Conservation (phyloP, 2,113 vertebrate genomes). For the Felis chaus region DNA sequence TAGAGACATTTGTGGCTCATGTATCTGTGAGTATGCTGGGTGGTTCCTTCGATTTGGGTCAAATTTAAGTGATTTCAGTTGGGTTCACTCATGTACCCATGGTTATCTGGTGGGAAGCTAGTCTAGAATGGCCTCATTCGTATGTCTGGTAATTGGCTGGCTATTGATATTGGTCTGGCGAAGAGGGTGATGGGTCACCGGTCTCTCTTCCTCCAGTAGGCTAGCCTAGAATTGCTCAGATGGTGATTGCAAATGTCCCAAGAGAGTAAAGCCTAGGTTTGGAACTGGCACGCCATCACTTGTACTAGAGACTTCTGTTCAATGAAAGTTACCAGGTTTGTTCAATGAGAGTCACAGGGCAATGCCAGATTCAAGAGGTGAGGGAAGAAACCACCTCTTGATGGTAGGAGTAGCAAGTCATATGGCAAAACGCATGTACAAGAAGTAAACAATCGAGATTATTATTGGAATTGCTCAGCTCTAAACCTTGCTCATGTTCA, state of each 20-base stretch:
- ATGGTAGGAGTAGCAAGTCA: neutral
- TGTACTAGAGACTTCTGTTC: neutral
- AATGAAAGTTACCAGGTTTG: neutral
- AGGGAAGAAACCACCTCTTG: neutral
- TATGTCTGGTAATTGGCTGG: neutral
- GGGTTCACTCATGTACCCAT: neutral
- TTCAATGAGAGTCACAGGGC: neutral
- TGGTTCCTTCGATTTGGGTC: neutral
- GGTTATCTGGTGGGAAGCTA: neutral
- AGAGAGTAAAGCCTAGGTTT: neutral
- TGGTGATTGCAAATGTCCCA: neutral
- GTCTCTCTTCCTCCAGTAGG: neutral
- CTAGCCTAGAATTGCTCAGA: neutral
- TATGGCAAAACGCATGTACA: neutral
- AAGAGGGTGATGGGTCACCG: neutral
- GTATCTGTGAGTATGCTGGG: neutral
- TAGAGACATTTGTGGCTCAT: neutral
- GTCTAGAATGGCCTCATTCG: neutral
- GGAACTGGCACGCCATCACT: neutral
- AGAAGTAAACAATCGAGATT: neutral
- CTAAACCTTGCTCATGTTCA: neutral
- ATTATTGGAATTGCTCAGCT: neutral
- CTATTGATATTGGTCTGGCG: rapidly evolving
- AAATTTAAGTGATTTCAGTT: neutral
- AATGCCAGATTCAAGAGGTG: neutral